Percentiles rank a stretch among this genome's conserved stretches.
Evolutionary conservation across 2,113 vertebrate genomes (phyloP).

Genomic region (Crotalus viridis): DNA sequence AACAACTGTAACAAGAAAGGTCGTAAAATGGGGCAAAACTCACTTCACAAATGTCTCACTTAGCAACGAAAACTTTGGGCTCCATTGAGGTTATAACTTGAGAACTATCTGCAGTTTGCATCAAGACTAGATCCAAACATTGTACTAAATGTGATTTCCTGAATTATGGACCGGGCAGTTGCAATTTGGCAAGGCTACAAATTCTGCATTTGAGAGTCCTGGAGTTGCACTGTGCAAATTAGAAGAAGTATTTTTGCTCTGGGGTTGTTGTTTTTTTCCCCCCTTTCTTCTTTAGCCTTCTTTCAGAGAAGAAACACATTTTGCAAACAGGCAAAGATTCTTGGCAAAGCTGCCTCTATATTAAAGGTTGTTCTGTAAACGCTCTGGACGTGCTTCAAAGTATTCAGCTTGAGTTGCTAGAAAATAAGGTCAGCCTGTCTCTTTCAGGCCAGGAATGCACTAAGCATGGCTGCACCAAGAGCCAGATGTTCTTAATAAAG

Average conservation of each 20-base stretch:
- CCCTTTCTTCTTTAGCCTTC: background rate
- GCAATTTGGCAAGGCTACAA: background rate
- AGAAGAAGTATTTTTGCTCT: background rate
- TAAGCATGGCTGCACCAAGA: background rate
- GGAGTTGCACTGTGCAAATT: background rate
- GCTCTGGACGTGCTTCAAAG: background rate
- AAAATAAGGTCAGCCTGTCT: background rate
- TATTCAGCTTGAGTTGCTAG: background rate
- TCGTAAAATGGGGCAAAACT: background rate
- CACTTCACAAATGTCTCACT: background rate
- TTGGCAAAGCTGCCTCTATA: background rate
- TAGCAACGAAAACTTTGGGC: background rate
- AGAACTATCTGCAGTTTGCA: too few relatives aligned
- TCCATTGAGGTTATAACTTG: background rate
- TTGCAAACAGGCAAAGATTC: background rate
- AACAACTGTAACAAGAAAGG: background rate
- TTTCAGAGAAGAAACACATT: background rate
- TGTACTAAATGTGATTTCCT: background rate
- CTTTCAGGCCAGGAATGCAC: background rate
- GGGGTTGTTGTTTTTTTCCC: background rate
- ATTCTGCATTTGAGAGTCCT: background rate
- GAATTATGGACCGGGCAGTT: background rate
- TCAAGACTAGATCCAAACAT: background rate
- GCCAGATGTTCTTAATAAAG: background rate
- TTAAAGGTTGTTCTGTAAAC: background rate